phyloP scores from a whole-genome alignment of 2,888 invertebrate genomes.

The Calameuta idolon region DNA sequence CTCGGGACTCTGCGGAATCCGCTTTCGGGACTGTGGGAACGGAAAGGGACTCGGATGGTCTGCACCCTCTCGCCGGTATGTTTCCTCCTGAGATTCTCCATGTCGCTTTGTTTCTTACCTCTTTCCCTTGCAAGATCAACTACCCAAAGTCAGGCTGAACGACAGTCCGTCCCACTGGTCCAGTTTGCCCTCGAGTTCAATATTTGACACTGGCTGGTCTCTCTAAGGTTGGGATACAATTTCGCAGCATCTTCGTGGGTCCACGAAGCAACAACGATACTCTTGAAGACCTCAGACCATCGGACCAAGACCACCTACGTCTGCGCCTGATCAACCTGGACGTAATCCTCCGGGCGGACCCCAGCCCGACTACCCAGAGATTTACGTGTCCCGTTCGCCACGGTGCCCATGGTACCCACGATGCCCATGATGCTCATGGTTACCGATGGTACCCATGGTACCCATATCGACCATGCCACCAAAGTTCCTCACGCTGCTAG shows the following conservation, averaged over 20 bases:
- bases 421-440: slow-evolving; percentile 17
- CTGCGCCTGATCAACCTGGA: too few species aligned
- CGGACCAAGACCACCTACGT: not conserved
- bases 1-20: slow-evolving; percentile 58
- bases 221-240: too few species aligned
- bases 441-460: slow-evolving; percentile 19
- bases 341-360: not conserved
- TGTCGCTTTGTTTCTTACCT: slow-evolving; percentile 1
- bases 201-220: too few species aligned
- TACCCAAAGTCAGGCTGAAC: not conserved
- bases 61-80: slow-evolving; percentile 8
- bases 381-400: slow-evolving; percentile 33
- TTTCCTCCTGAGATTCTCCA: not conserved
- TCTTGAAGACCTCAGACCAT: not conserved
- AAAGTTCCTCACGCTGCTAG: too few species aligned
- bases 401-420: slow-evolving; percentile 26
- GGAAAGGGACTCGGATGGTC: slow-evolving; percentile 34
- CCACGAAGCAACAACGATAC: too few species aligned
- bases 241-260: too few species aligned
- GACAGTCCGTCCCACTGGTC: not conserved
- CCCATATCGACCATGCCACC: slow-evolving; percentile 1
- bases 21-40: slow-evolving; percentile 62
- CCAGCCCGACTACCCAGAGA: not conserved
- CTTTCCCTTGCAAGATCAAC: not conserved
- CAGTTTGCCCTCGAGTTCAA: too few species aligned